These are phyloP conservation scores for Sisyra nigra DNA, from an alignment of 2,888 invertebrate genomes.

Conservation along the genomic window DNA sequence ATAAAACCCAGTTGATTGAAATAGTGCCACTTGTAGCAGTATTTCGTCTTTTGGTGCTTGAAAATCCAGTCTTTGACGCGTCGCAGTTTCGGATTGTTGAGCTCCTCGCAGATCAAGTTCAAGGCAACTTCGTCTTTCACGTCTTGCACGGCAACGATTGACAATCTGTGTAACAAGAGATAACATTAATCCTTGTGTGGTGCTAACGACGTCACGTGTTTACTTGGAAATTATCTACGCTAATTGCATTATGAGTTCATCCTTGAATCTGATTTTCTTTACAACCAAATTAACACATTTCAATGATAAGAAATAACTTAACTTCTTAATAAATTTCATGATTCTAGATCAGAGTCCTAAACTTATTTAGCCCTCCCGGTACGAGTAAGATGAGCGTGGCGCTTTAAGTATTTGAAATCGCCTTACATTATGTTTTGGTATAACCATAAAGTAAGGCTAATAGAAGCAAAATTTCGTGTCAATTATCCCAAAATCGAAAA, in stretches of 20 bases:
- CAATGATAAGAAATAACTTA: too few species aligned
- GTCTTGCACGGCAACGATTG: conserved; percentile 60
- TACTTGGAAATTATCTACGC: background rate
- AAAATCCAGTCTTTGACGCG: conserved; percentile 47
- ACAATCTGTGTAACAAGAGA: conserved; percentile 36
- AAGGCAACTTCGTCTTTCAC: conserved; percentile 47
- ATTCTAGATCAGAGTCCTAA: too few species aligned
- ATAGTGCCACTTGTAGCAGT: conserved; percentile 25
- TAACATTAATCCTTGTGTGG: background rate
- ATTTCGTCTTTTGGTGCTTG: conserved; percentile 50
- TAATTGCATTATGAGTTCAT: background rate
- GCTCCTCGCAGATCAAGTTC: conserved; percentile 50
- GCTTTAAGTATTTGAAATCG: too few species aligned
- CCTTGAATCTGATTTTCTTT: too few species aligned
- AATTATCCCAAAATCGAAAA: too few species aligned
- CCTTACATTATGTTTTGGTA: too few species aligned
- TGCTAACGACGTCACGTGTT: background rate
- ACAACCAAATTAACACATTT: too few species aligned
- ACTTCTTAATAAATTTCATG: too few species aligned
- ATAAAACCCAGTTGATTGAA: conserved; percentile 26
- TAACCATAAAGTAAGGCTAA: too few species aligned
- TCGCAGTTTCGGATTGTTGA: conserved; percentile 44
- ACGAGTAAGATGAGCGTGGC: too few species aligned
- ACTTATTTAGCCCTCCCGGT: too few species aligned
- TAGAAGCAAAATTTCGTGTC: too few species aligned